Base-by-base conservation (phyloP, 2,113 vertebrate genomes). In the Equus przewalskii region DNA sequence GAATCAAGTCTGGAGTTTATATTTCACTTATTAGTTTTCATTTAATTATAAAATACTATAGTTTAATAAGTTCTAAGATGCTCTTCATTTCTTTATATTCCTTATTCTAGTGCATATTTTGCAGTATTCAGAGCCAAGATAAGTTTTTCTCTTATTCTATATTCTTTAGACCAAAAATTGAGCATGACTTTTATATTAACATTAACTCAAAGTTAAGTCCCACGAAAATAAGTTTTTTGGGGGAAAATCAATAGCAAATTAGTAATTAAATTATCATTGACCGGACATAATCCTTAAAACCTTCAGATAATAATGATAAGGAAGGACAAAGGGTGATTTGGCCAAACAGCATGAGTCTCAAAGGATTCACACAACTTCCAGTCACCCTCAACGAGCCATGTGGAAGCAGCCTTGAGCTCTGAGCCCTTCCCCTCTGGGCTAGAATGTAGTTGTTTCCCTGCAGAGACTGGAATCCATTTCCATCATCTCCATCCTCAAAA, bases 141-240 rank as follows among this genome's bases (percentile, higher is more conserved):
- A 89, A 58, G 51, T 28, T 93, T 92, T 95, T 91, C 22, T 49
- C 72, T 89, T 89, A 69, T 76, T 33, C 7, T 87, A 67, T 16
- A 92, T 75, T 88, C 72, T 33, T 73, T 82, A 67, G 36, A 88
- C 30, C 18, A 58, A 67, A 82, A 58, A 70, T 3, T 75, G 92
- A 84, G 41, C 44, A 60, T 76, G 64, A 24, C 46, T 87, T 87
- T 91, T 60, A 73, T 81, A 33, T 89, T 75, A 64, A 24, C 33
- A 82, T 64, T 19, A 72, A 85, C 72, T 36, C 36, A 56, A 94
- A 85, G 76, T 51, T 86, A 84, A 58, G 44, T 91, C 80, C 22
- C 49, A 69, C 58, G 36, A 60, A 94, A 90, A 79, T 60, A 65
- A 81, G 4, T 13, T 94, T 86, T 33, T 54, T 80, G 33, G 41